Evolutionary conservation across 1,140 invertebrate genomes (phyloP).

Genomic region (Reticulitermes speratus): DNA sequence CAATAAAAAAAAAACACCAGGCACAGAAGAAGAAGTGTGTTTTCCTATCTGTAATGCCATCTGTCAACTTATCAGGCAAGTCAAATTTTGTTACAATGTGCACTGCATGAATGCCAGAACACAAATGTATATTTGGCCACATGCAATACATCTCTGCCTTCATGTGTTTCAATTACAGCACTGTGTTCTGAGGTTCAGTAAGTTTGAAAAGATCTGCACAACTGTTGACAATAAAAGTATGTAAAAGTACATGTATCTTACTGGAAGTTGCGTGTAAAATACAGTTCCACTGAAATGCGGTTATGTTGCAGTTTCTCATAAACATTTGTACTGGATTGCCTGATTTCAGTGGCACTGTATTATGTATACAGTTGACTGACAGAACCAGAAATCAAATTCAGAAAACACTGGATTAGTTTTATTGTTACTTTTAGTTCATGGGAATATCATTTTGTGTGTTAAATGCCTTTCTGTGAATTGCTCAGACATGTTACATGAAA

Average conservation of each 20-base stretch:
- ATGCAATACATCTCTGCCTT: too few species aligned
- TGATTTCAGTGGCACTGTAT: background rate
- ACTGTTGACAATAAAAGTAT: background rate
- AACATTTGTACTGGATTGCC: background rate
- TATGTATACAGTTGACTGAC: background rate
- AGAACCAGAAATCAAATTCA: background rate
- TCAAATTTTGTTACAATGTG: too few species aligned
- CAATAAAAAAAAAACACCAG: too few species aligned
- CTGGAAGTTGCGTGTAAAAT: background rate
- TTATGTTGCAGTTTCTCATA: background rate
- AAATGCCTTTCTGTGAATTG: background rate
- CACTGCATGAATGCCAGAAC: too few species aligned
- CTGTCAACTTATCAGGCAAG: too few species aligned
- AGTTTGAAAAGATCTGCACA: too few species aligned
- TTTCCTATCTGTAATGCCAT: too few species aligned
- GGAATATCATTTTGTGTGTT: background rate
- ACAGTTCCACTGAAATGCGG: background rate
- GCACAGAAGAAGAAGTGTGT: too few species aligned
- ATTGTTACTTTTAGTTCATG: background rate
- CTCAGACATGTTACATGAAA: background rate
- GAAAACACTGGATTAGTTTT: background rate
- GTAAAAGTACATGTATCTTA: background rate
- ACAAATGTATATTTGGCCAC: too few species aligned
- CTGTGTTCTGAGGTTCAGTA: too few species aligned
- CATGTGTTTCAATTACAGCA: too few species aligned